Evolutionary conservation across 2,888 invertebrate genomes (phyloP).

Genomic region (Heliconius charithonia): DNA sequence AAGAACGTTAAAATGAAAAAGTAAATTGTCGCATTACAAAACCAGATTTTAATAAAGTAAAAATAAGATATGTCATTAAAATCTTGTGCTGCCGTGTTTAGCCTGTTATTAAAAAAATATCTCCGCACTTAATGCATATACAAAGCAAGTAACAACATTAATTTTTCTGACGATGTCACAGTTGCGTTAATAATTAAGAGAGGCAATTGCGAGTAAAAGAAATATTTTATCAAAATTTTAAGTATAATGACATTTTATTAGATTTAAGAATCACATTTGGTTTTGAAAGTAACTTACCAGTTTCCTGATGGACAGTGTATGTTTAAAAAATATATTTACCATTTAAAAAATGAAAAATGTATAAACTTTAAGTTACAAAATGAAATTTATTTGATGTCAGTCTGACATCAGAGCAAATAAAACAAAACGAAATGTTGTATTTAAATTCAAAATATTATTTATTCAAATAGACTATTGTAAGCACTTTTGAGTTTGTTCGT

Average conservation of each 20-base stretch:
- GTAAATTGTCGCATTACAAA: not conserved
- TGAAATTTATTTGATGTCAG: not conserved
- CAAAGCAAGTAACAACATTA: not conserved
- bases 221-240: not conserved
- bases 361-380: not conserved
- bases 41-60: not conserved
- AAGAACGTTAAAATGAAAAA: not conserved
- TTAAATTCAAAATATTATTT: too few relatives aligned
- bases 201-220: not conserved
- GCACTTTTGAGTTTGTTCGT: too few relatives aligned
- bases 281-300: not conserved
- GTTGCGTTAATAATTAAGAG: slow-evolving; percentile 24
- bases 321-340: too few relatives aligned
- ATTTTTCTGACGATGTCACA: not conserved
- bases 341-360: not conserved
- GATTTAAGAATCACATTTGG: not conserved
- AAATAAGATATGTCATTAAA: slow-evolving; percentile 4
- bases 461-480: too few relatives aligned
- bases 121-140: too few relatives aligned
- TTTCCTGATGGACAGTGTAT: not conserved
- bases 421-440: too few relatives aligned
- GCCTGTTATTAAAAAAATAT: too few relatives aligned
- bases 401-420: not conserved
- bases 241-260: not conserved
- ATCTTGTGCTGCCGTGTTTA: not conserved